These are phyloP conservation scores for Seladonia tumulorum DNA, from an alignment of 2,888 invertebrate genomes.

Conservation along the genomic window DNA sequence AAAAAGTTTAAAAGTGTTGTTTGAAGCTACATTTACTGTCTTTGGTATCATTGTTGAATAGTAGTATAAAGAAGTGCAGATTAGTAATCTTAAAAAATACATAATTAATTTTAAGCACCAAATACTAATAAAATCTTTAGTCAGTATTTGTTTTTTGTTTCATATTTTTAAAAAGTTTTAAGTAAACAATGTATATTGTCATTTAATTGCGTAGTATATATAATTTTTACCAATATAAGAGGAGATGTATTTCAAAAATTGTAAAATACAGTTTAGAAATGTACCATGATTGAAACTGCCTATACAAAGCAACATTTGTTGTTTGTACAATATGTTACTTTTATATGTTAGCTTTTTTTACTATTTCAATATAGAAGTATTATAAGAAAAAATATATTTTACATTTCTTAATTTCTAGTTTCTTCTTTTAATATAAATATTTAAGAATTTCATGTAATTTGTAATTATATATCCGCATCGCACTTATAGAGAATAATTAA, in stretches of 20 bases:
- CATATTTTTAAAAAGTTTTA: slow-evolving; percentile 6
- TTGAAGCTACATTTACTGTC: slow-evolving; percentile 29
- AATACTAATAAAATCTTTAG: slow-evolving; percentile 18
- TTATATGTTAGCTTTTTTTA: slow-evolving; percentile 18
- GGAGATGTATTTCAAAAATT: slow-evolving; percentile 25
- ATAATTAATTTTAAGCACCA: slow-evolving; percentile 21
- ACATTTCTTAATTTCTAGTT: neutral
- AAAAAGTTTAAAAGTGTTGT: slow-evolving; percentile 42
- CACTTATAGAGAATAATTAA: slow-evolving; percentile 9
- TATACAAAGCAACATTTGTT: slow-evolving; percentile 21
- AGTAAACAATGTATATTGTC: neutral
- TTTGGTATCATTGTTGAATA: slow-evolving; percentile 45
- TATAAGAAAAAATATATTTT: neutral
- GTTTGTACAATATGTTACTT: neutral
- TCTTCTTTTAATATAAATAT: neutral
- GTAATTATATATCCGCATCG: no score
- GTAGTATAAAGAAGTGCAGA: slow-evolving; percentile 20
- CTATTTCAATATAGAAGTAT: slow-evolving; percentile 11
- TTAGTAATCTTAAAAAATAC: slow-evolving; percentile 19
- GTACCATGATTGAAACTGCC: slow-evolving; percentile 40
- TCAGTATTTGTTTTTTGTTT: slow-evolving; percentile 2
- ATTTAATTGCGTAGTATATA: slow-evolving; percentile 13
- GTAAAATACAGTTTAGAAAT: slow-evolving; percentile 19
- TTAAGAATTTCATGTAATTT: neutral
- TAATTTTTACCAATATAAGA: neutral